Percentiles rank a stretch among this genome's conserved stretches.
Conservation (phyloP, 2,113 vertebrate species). For the Equus przewalskii region DNA sequence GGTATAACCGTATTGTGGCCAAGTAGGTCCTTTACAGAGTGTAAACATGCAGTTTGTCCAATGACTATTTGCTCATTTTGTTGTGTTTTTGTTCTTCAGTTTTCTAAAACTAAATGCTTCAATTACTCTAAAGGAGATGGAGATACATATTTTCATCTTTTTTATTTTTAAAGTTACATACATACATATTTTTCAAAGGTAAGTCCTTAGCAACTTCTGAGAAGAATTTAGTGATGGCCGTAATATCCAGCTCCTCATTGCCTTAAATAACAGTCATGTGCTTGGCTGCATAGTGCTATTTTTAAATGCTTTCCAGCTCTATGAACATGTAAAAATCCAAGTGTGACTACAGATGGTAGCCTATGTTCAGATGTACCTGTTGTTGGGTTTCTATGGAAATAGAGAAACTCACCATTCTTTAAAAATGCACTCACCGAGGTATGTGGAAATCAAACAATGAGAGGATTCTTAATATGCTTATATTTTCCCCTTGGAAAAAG, state of each 20-base stretch:
- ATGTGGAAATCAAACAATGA: constrained; percentile 34
- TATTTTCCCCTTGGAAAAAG: neutral
- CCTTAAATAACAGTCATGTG: neutral
- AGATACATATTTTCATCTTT: neutral
- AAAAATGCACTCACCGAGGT: neutral
- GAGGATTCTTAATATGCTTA: neutral
- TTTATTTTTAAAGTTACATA: no score
- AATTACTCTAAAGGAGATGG: neutral
- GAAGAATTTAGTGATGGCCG: neutral
- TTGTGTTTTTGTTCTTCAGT: neutral
- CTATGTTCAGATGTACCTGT: constrained; percentile 24
- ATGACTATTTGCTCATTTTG: neutral
- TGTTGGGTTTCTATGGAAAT: constrained; percentile 61
- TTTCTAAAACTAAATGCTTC: neutral
- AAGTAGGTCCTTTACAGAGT: neutral
- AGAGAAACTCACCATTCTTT: neutral
- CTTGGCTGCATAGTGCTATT: neutral
- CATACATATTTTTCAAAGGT: constrained; percentile 11
- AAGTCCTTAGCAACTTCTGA: neutral
- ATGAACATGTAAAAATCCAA: neutral
- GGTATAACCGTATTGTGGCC: neutral
- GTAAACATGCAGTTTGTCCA: neutral
- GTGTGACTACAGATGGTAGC: neutral
- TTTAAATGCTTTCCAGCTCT: constrained; percentile 35
- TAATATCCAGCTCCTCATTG: neutral